Evolutionary conservation across 2,888 invertebrate genomes (phyloP).

Genomic region (Nysson spinosus): DNA sequence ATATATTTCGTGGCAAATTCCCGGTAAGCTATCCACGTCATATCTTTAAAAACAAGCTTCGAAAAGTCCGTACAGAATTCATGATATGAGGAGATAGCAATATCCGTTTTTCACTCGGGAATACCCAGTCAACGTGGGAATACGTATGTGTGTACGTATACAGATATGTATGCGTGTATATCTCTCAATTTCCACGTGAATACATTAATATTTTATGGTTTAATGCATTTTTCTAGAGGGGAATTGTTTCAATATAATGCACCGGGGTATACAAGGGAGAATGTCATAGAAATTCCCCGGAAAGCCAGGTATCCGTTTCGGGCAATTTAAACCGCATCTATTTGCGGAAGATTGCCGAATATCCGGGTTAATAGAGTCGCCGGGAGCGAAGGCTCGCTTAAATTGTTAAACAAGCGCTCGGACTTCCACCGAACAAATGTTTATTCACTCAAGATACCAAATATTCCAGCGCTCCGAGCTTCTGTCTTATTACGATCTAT

Average conservation of each 20-base stretch:
- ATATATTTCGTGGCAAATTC: too few relatives aligned
- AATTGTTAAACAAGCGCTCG: too few relatives aligned
- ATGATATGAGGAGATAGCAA: too few relatives aligned
- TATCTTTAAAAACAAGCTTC: constrained; percentile 16
- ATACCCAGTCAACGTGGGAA: too few relatives aligned
- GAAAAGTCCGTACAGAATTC: too few relatives aligned
- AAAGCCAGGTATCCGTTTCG: not conserved
- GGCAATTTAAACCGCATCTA: not conserved
- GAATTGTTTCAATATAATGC: not conserved
- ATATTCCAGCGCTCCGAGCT: too few relatives aligned
- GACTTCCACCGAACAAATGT: too few relatives aligned
- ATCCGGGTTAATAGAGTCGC: not conserved
- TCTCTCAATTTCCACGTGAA: not conserved
- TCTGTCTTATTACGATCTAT: too few relatives aligned
- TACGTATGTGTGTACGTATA: too few relatives aligned
- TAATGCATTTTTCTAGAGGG: constrained; percentile 5
- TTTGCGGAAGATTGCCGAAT: not conserved
- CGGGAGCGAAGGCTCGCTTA: not conserved
- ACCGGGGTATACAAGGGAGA: not conserved
- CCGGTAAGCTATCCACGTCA: too few relatives aligned
- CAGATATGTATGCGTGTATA: not conserved
- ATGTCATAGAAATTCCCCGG: not conserved
- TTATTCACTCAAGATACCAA: too few relatives aligned
- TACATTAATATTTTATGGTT: constrained; percentile 23
- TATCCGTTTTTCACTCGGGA: too few relatives aligned